phyloP scores from a whole-genome alignment of 1,140 invertebrate genomes.

The Pomacea maculata region DNA sequence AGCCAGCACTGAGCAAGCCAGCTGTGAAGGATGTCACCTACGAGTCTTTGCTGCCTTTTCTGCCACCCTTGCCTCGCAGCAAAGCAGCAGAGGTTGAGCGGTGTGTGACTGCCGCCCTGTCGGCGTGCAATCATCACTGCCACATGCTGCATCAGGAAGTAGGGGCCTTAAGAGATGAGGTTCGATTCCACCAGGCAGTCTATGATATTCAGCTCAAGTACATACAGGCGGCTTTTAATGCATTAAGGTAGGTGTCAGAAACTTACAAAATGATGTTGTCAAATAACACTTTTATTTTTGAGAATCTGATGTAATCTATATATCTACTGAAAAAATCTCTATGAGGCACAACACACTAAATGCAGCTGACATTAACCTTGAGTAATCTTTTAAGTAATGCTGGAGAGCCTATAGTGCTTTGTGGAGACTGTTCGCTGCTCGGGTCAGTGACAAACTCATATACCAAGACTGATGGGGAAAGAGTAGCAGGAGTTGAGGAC shows the following conservation, averaged over 20 bases:
- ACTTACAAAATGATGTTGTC: background rate
- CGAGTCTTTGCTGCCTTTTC: slow-evolving; percentile 40
- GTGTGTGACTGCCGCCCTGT: slow-evolving; percentile 44
- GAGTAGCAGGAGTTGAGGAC: too few species aligned
- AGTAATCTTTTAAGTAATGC: too few species aligned
- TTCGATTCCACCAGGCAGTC: slow-evolving; percentile 52
- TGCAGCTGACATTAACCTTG: too few species aligned
- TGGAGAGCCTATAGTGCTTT: background rate
- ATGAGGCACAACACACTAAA: background rate
- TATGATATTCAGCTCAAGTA: slow-evolving; percentile 53
- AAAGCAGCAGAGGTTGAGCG: slow-evolving; percentile 36
- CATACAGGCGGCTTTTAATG: slow-evolving; percentile 40
- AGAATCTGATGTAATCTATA: background rate
- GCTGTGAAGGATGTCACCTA: slow-evolving; percentile 46
- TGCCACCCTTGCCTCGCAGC: slow-evolving; percentile 43
- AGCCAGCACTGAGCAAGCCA: slow-evolving; percentile 52
- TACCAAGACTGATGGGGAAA: too few species aligned
- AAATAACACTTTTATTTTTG: background rate
- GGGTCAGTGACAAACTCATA: too few species aligned
- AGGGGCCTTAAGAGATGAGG: slow-evolving; percentile 45
- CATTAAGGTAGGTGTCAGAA: slow-evolving; percentile 13
- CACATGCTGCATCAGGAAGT: slow-evolving; percentile 48
- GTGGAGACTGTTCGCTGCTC: background rate
- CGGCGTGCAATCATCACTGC: slow-evolving; percentile 48
- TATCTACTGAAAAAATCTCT: background rate